Base-by-base conservation (phyloP, 2,888 invertebrate species). In the Leptinotarsa peninsularis region DNA sequence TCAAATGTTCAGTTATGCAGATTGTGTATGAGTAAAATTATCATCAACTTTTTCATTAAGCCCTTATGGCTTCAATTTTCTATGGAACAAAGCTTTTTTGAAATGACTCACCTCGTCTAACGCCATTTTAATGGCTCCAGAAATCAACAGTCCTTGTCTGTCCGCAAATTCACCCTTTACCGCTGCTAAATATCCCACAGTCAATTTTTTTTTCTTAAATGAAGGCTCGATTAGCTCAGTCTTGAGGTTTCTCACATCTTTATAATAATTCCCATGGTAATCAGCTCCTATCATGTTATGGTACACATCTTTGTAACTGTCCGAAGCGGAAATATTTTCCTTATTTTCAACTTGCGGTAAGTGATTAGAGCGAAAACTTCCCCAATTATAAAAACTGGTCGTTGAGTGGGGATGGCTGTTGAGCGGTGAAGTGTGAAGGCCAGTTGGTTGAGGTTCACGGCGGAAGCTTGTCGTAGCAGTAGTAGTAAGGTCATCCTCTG, bases 101-200 rank as follows among this genome's bases (percentile, higher is more conserved):
- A 43, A 33, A 23, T 49, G 17, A 50, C 67, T 60, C 70, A 97
- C 95, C 91, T 95, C 92, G 82, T 96, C 93, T 74, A 98, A 91
- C 71, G 98, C 98, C 91, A 95, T 93, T 66, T 96, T 92, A 81
- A 98, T 91, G 72, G 98, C 98, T 74, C 98, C 98, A 71, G 96
- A 96, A 84, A 97, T 94, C 80, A 94, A 92, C 84, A 97, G 91
- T 23, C 97, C 97, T 89, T 95, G 95, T 79, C 95, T 91, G 87
- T 94, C 94, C 84, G 93, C 93, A 81, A 93, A 91, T 73, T 91
- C 92, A 23, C 88, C 88, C 88, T 92, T 94, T 86, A 94, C 92
- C 74, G 96, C 95, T 71, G 96, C 94, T 85, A 97, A 91, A 89
- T 96, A 97, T 79, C 97, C 97, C 84, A 97, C 92, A 83, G 93